These are phyloP conservation scores for Drosophila kambysellisi DNA, from an alignment of 2,888 invertebrate genomes.

Conservation along the genomic window DNA sequence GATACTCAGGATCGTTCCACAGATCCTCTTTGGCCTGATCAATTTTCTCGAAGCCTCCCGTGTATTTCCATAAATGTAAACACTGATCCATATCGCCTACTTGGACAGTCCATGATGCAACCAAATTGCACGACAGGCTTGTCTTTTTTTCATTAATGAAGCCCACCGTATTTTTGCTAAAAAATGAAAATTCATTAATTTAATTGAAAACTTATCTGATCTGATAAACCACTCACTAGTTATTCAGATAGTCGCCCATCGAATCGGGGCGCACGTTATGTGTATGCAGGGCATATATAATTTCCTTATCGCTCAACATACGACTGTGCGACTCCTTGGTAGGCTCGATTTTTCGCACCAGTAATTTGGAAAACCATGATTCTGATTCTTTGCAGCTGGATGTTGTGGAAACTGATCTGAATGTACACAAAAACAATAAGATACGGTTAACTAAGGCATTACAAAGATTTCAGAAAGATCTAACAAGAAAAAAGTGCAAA, in stretches of 20 bases:
- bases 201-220: slow-evolving; percentile 1
- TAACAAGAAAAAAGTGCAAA: neutral
- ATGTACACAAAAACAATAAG: neutral
- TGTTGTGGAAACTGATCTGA: slow-evolving; percentile 77
- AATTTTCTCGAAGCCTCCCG: slow-evolving; percentile 95
- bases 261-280: slow-evolving; percentile 97
- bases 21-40: slow-evolving; percentile 91
- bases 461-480: neutral
- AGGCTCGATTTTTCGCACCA: slow-evolving; percentile 96
- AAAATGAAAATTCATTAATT: neutral
- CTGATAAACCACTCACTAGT: slow-evolving; percentile 90
- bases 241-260: slow-evolving; percentile 93
- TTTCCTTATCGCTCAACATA: slow-evolving; percentile 98
- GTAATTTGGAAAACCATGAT: slow-evolving; percentile 95
- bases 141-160: slow-evolving; percentile 90
- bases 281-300: slow-evolving; percentile 97
- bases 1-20: slow-evolving; percentile 89
- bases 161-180: slow-evolving; percentile 91
- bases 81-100: slow-evolving; percentile 98
- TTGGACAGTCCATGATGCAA: slow-evolving; percentile 97
- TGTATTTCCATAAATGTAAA: slow-evolving; percentile 97
- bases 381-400: slow-evolving; percentile 85
- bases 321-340: slow-evolving; percentile 98
- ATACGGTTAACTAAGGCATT: neutral
- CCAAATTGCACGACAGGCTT: slow-evolving; percentile 92